Conservation (phyloP, 2,888 invertebrate genomes). For the Laspeyria flexula region DNA sequence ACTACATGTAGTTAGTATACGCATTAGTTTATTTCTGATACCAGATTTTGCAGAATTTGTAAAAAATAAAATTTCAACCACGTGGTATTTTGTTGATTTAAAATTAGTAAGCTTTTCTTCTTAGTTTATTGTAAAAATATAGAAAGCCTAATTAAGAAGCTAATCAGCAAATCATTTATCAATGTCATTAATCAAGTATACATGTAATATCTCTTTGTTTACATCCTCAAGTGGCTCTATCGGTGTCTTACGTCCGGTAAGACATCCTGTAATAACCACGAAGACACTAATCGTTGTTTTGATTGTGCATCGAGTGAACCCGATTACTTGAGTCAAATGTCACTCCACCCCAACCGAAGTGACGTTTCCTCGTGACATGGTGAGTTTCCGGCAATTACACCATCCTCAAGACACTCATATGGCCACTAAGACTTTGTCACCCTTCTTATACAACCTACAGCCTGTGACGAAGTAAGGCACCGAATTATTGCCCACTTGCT, state of each 20-base stretch:
- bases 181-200: conserved; percentile 11
- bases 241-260: conserved; percentile 46
- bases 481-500: conserved; percentile 66
- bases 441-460: conserved; percentile 67
- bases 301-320: conserved; percentile 73
- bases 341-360: conserved; percentile 75
- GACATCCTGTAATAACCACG: conserved; percentile 75
- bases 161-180: too few relatives aligned
- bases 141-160: too few relatives aligned
- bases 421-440: conserved; percentile 68
- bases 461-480: conserved; percentile 77
- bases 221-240: conserved; percentile 45
- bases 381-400: conserved; percentile 81
- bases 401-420: conserved; percentile 73
- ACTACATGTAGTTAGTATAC: too few relatives aligned
- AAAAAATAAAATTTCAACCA: too few relatives aligned
- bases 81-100: too few relatives aligned
- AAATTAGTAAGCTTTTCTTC: too few relatives aligned
- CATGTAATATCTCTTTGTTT: conserved; percentile 1
- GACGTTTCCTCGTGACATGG: conserved; percentile 72
- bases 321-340: conserved; percentile 83
- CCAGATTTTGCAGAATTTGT: too few relatives aligned
- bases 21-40: too few relatives aligned
- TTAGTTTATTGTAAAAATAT: too few relatives aligned
- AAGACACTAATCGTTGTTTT: conserved; percentile 73